Evolutionary conservation across 2,113 vertebrate genomes (phyloP).

Genomic region (Erythrolamprus reginae): DNA sequence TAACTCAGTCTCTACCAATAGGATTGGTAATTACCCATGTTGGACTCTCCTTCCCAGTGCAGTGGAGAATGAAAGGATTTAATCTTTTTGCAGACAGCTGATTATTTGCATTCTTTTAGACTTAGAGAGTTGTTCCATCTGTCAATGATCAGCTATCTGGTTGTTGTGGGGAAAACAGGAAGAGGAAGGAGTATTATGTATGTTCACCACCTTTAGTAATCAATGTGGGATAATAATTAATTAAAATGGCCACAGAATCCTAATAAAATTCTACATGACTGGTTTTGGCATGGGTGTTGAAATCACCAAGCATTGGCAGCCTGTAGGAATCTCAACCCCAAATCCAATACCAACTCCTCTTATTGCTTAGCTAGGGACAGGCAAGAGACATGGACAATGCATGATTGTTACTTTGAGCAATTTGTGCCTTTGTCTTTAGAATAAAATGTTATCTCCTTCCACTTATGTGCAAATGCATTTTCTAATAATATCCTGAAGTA

Average conservation of each 20-base stretch:
- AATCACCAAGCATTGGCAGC: not conserved
- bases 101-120: too few relatives aligned
- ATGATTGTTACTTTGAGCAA: not conserved
- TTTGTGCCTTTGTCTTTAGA: not conserved
- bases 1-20: too few relatives aligned
- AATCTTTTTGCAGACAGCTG: too few relatives aligned
- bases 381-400: not conserved
- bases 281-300: not conserved
- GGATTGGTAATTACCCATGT: too few relatives aligned
- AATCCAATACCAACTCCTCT: not conserved
- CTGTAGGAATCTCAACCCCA: not conserved
- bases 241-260: not conserved
- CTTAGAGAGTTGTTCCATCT: too few relatives aligned
- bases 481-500: not conserved
- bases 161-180: too few relatives aligned
- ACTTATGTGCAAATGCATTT: not conserved
- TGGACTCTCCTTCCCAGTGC: too few relatives aligned
- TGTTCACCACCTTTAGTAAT: too few relatives aligned
- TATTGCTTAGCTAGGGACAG: not conserved
- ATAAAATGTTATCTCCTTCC: not conserved
- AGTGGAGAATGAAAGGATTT: too few relatives aligned
- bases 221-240: too few relatives aligned
- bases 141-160: too few relatives aligned
- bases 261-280: not conserved
- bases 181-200: too few relatives aligned